These are phyloP conservation scores for Zoanthus sociatus DNA, from an alignment of 92 coral and sea anemone genomes.

Conservation along the genomic window DNA sequence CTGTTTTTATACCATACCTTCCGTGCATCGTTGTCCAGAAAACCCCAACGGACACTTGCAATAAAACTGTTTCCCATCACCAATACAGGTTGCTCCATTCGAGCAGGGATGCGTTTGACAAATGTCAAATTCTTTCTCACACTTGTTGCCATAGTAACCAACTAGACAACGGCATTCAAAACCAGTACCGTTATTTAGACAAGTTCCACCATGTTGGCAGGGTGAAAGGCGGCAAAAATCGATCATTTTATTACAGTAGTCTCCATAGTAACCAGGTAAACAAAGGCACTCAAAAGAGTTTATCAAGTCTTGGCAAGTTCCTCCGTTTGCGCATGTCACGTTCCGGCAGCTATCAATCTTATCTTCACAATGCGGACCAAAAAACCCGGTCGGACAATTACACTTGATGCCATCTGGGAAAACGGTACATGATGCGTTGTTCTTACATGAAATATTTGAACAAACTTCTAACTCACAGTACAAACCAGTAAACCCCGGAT, in stretches of 20 bases:
- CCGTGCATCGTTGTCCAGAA: conserved; percentile 67
- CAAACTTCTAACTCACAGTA: conserved; percentile 55
- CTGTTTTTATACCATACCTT: conserved; percentile 40
- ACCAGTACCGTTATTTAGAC: conserved; percentile 63
- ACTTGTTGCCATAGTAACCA: conserved; percentile 67
- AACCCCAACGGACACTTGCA: conserved; percentile 79
- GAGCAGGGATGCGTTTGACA: conserved; percentile 79
- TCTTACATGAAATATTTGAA: conserved; percentile 33
- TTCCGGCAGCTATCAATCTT: conserved; percentile 52
- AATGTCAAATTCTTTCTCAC: conserved; percentile 78
- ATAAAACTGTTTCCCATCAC: conserved; percentile 61
- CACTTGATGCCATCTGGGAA: conserved; percentile 58
- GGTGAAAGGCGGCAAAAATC: conserved; percentile 80
- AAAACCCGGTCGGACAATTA: conserved; percentile 53
- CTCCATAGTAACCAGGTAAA: conserved; percentile 73
- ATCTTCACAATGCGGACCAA: conserved; percentile 55
- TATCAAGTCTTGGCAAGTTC: conserved; percentile 62
- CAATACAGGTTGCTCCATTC: conserved; percentile 77
- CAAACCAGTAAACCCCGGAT: conserved; percentile 56
- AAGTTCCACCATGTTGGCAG: conserved; percentile 75
- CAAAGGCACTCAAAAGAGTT: conserved; percentile 67
- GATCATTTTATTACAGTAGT: conserved; percentile 62
- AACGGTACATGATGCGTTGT: conserved; percentile 59
- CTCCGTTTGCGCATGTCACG: conserved; percentile 68
- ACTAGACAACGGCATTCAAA: conserved; percentile 63